These are phyloP conservation scores for Tragulus kanchil DNA, from an alignment of 2,113 vertebrate genomes.

Conservation along the genomic window DNA sequence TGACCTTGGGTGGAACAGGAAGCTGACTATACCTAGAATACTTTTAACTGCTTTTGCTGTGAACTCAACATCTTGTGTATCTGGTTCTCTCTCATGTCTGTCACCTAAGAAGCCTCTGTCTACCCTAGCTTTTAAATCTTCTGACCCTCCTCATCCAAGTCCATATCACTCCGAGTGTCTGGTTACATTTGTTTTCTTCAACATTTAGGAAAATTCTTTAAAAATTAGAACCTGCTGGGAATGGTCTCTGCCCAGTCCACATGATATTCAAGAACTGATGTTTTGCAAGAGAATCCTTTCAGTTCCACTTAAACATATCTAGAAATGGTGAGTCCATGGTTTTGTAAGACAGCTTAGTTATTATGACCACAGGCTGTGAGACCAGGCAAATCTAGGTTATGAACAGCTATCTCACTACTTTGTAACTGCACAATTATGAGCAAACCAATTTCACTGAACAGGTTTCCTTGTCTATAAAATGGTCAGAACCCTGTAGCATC, in stretches of 20 bases:
- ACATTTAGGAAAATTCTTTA: not conserved
- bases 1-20: not conserved
- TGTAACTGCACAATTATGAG: not conserved
- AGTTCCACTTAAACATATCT: not conserved
- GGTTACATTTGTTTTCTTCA: not conserved
- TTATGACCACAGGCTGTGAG: not conserved
- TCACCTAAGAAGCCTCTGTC: not conserved
- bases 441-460: not conserved
- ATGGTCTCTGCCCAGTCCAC: too few relatives aligned
- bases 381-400: constrained; percentile 1
- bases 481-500: not conserved
- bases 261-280: not conserved
- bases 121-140: not conserved
- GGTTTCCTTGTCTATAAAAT: constrained; percentile 9
- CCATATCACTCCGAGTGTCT: not conserved
- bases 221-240: not conserved
- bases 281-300: not conserved
- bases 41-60: not conserved
- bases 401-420: not conserved
- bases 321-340: not conserved
- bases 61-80: not conserved
- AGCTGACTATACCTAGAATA: not conserved
- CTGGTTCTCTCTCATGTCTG: not conserved
- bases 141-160: not conserved
- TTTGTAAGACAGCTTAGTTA: not conserved